phyloP scores from a whole-genome alignment of 2,113 vertebrate species.

The Calyptomena viridis region DNA sequence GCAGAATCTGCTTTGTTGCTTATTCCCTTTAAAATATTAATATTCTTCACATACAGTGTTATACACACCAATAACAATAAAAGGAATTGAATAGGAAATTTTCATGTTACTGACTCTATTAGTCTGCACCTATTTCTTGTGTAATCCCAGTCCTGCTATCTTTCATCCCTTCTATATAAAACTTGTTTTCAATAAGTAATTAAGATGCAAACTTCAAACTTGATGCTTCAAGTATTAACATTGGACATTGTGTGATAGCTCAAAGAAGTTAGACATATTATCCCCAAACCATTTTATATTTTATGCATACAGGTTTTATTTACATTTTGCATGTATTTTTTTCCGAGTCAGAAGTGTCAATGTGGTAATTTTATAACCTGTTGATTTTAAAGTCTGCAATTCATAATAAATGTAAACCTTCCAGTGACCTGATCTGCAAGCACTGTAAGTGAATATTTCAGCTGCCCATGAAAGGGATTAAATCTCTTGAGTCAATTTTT shows the following conservation, averaged over 20 bases:
- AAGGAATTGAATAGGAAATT: background rate
- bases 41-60: background rate
- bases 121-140: background rate
- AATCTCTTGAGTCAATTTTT: background rate
- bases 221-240: background rate
- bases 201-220: background rate
- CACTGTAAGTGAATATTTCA: background rate
- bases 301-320: background rate
- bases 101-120: background rate
- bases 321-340: background rate
- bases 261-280: background rate
- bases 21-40: conserved; percentile 41
- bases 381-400: background rate
- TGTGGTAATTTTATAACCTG: background rate
- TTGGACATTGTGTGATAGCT: background rate
- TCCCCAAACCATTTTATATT: background rate
- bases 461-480: background rate
- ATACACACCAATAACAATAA: background rate
- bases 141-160: background rate
- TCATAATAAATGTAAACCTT: background rate
- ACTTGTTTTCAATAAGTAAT: background rate
- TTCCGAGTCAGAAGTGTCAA: background rate
- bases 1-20: background rate
- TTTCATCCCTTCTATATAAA: background rate
- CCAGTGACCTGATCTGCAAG: background rate